Base-by-base conservation (phyloP, 1,140 invertebrate genomes). In the Phymastichus coffea region DNA sequence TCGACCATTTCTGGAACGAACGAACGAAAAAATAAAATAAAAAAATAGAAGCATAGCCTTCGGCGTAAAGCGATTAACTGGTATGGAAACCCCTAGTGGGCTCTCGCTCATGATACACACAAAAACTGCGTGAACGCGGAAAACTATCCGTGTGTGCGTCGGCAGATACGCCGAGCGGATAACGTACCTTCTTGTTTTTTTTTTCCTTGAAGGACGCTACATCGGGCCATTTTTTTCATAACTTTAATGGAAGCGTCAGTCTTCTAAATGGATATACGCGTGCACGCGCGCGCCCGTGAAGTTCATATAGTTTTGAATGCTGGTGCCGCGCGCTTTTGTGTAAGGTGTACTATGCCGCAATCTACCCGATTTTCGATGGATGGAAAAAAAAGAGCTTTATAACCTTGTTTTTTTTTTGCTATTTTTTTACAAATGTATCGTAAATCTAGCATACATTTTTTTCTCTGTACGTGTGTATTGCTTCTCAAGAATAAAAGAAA, bases 181-280 rank as follows among this genome's bases (percentile, higher is more conserved):
- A 53, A 28, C 28, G 15, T 22, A 6, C 15, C n/a, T n/a, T 23
- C 46, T 23, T 23, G 33, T 10, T 53, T 52, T 59, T n/a, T n/a
- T n/a, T n/a, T n/a, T n/a, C n/a, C n/a, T 52, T 22, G 30, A 48
- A 60, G 25, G 26, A 38, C 28, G n/a, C n/a, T 40, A 14, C 9
- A 37, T 17, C 37, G 40, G 40, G 23, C 40, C 4, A 60, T 48
- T 60, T 54, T 56, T 60, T 60, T 60, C 57, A 60, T 60, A 60
- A 60, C 51, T 60, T 48, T 53, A 60, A 60, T 60, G 43, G 57
- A 54, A 60, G 51, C 51, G 43, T 60, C 51, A 54, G 33, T 40
- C 22, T 33, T 54, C 20, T 46, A 12, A 6, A 26, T 47, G 20
- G 14, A 53, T n/a, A n/a, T 10, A 22, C 20, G 17, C 25, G 28